phyloP scores from a whole-genome alignment of 2,113 vertebrate genomes.

The Nymphicus hollandicus region DNA sequence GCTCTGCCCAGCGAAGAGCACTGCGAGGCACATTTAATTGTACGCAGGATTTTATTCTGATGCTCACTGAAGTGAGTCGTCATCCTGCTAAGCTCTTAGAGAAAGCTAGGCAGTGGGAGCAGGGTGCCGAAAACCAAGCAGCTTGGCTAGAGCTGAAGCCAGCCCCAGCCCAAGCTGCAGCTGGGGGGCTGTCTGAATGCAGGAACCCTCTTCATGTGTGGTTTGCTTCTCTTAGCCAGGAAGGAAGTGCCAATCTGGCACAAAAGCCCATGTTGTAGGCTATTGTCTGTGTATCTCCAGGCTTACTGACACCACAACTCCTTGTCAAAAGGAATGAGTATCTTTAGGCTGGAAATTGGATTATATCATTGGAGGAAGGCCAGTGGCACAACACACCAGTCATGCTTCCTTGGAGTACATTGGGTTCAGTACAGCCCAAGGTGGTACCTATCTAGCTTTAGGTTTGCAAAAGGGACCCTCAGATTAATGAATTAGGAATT shows the following conservation, averaged over 20 bases:
- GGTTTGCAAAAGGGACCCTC: not conserved
- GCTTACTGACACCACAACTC: not conserved
- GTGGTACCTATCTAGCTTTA: not conserved
- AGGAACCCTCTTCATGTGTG: not conserved
- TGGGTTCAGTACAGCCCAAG: not conserved
- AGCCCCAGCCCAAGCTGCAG: not conserved
- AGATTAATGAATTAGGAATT: fast-evolving
- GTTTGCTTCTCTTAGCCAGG: not conserved
- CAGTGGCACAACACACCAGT: not conserved
- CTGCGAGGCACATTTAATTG: conserved; percentile 1
- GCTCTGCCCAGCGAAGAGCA: not conserved
- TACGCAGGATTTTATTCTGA: conserved; percentile 51
- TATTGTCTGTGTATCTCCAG: not conserved
- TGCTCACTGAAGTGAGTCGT: conserved; percentile 56
- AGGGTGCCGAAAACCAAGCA: not conserved
- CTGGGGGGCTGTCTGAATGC: not conserved
- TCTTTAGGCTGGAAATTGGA: not conserved
- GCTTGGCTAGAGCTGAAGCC: not conserved
- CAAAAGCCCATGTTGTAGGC: not conserved
- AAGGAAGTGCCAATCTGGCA: not conserved
- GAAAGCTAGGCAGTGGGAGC: not conserved
- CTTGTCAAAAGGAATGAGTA: not conserved
- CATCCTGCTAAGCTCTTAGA: conserved; percentile 45
- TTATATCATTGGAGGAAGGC: not conserved
- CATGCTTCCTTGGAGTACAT: not conserved